A percentile compares a stretch with the other conserved stretches of the same genome.
These are phyloP conservation scores for Cetonia aurata DNA, from an alignment of 2,888 invertebrate genomes.

Conservation along the genomic window DNA sequence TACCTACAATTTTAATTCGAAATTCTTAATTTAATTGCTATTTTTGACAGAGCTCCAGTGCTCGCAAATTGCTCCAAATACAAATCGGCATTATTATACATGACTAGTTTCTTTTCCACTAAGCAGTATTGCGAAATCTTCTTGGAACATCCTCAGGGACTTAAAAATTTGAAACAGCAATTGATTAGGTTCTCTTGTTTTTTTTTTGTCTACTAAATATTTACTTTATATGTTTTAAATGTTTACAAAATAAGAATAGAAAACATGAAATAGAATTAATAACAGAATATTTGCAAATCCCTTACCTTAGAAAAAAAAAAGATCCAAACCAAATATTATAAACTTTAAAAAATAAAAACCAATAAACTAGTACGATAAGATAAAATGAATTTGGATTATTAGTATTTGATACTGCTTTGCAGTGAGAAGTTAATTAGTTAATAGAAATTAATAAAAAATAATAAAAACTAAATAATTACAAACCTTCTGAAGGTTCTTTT, in stretches of 20 bases:
- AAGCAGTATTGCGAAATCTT: constrained; percentile 5
- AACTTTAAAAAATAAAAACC: constrained; percentile 57
- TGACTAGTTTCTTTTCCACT: constrained; percentile 9
- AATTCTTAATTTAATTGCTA: background rate
- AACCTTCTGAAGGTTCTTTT: constrained; percentile 61
- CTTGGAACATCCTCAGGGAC: constrained; percentile 9
- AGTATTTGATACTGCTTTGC: constrained; percentile 58
- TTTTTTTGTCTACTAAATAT: constrained; percentile 4
- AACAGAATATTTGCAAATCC: constrained; percentile 63
- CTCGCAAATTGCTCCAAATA: background rate
- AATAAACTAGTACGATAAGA: constrained; percentile 61
- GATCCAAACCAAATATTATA: constrained; percentile 59
- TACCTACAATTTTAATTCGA: too few species aligned
- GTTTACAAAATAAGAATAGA: constrained; percentile 28
- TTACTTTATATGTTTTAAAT: constrained; percentile 50
- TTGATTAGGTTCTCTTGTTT: constrained; percentile 7
- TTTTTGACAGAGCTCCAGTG: background rate
- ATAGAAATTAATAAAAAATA: constrained; percentile 36
- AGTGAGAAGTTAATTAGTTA: constrained; percentile 50
- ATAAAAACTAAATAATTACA: constrained; percentile 58
- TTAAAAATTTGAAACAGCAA: constrained; percentile 20
- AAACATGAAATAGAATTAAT: constrained; percentile 45
- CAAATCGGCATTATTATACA: constrained; percentile 8
- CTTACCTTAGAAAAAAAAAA: constrained; percentile 54
- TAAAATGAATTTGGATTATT: constrained; percentile 56